Percentiles rank a stretch among this genome's conserved stretches.
Evolutionary conservation across 1,140 invertebrate species (phyloP).

Genomic region (Drosophila saltans): DNA sequence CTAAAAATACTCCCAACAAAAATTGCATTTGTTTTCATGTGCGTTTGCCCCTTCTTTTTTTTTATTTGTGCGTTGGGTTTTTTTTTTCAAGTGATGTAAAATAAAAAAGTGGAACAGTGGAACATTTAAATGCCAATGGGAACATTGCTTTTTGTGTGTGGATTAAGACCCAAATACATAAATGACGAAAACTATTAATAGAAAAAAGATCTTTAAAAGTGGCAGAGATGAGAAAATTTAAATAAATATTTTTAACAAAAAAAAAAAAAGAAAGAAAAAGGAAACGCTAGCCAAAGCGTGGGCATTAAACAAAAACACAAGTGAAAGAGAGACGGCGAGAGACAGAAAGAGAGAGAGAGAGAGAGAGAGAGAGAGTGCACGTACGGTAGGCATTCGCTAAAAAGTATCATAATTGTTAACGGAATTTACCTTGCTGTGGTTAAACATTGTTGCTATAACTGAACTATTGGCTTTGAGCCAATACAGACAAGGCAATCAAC

Average conservation of each 20-base stretch:
- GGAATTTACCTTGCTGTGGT: background rate
- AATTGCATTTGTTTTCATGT: background rate
- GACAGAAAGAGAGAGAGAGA: background rate
- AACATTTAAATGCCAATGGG: slow-evolving; percentile 39
- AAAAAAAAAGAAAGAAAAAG: slow-evolving; percentile 28
- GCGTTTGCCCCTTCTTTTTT: background rate
- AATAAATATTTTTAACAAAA: slow-evolving; percentile 13
- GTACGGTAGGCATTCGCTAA: slow-evolving; percentile 1
- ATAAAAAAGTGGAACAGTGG: slow-evolving; percentile 51
- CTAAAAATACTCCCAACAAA: slow-evolving; percentile 11
- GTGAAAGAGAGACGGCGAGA: background rate
- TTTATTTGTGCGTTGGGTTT: slow-evolving; percentile 1
- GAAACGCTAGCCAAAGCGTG: slow-evolving; percentile 54
- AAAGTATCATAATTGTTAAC: background rate
- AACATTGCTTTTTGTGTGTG: background rate
- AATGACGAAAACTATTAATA: slow-evolving; percentile 61
- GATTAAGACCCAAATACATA: slow-evolving; percentile 6
- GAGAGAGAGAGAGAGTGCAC: background rate
- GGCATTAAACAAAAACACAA: slow-evolving; percentile 41
- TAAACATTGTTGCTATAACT: background rate
- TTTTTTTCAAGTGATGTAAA: slow-evolving; percentile 13
- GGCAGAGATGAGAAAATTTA: slow-evolving; percentile 10
- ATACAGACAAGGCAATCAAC: slow-evolving; percentile 28
- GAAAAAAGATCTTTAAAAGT: slow-evolving; percentile 29
- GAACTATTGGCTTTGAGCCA: background rate